Base-by-base conservation (phyloP, 2,888 invertebrate genomes). In the Prostheceraeus crozeri region DNA sequence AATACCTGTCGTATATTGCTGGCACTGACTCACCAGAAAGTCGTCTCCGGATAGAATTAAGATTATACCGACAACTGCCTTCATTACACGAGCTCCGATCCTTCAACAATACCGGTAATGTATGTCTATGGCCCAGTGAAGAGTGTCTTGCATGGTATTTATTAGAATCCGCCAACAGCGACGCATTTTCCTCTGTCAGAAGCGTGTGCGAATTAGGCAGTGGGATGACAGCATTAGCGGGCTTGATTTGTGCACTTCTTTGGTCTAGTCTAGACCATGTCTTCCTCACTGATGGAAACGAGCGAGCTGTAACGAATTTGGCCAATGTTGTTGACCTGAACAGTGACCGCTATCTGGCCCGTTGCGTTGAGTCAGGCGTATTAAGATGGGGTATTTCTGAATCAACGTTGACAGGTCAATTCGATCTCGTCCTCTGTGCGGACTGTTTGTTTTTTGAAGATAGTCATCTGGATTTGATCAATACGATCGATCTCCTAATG, bases 81-180 rank as follows among this genome's bases (percentile, higher is more conserved):
- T 55, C 55, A 19, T 8, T 57, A 2, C 27, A 54, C 10, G 45
- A 36, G 3, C 35, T 63, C 36, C n/a, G 25, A 21, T 61, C 62
- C 1, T 63, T 63, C 56, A 57, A 63, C 33, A 63, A 63, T 35
- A 63, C 63, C 11, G 63, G 63, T 16, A 63, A 63, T 30, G 52
- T 63, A 1, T 28, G 62, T 10, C 30, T 63, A 1, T 63, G 63
- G 63, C 62, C 63, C 11, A 35, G 33, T 27, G 63, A 63, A 45
- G 61, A 63, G 36, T 27, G 52, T 35, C 10, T 63, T 46, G 59
- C 63, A 2, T 28, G n/a, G n/a, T 63, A 45, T 16, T 30, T 59
- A 2, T 14, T 63, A 4, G 66, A 52, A 4, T 14, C 19, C 3
- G 4, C 11, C 40, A 21, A 35, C 3, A 4, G 4, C 14, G 25